phyloP scores from a whole-genome alignment of 2,797 vertebrate species.

The Halcyon smyrnensis region DNA sequence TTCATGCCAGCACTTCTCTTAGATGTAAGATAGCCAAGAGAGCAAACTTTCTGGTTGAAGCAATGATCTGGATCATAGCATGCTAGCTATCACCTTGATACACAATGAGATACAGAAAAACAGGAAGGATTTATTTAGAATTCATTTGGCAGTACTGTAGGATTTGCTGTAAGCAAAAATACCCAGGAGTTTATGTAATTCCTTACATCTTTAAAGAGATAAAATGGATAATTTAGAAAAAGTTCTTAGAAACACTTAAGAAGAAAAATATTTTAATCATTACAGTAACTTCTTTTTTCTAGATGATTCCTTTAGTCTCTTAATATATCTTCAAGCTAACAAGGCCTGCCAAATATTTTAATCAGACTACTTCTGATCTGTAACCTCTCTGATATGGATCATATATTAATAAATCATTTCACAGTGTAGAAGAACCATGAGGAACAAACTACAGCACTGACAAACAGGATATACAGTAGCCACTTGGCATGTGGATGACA shows the following conservation, averaged over 20 bases:
- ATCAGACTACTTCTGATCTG: background rate
- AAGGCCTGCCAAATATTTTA: constrained; percentile 23
- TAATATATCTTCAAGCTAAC: constrained; percentile 11
- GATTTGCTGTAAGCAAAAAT: constrained; percentile 20
- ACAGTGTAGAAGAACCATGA: background rate
- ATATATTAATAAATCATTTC: constrained; percentile 30
- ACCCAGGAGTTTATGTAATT: background rate
- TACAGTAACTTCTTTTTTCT: background rate
- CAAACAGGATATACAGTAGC: background rate
- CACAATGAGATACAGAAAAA: background rate
- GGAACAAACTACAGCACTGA: background rate
- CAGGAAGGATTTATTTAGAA: background rate
- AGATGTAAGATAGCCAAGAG: background rate
- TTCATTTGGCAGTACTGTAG: background rate
- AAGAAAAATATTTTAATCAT: background rate
- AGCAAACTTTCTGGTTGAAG: background rate
- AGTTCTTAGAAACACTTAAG: background rate
- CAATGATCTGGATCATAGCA: background rate
- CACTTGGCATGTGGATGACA: background rate
- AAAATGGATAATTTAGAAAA: background rate
- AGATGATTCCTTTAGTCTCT: background rate
- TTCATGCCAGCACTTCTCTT: background rate
- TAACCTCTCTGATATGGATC: background rate
- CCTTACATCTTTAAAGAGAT: background rate
- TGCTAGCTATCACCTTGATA: background rate